Base-by-base conservation (phyloP, 35 echinoderm and acorn worm species). In the Heliocidaris tuberculata region DNA sequence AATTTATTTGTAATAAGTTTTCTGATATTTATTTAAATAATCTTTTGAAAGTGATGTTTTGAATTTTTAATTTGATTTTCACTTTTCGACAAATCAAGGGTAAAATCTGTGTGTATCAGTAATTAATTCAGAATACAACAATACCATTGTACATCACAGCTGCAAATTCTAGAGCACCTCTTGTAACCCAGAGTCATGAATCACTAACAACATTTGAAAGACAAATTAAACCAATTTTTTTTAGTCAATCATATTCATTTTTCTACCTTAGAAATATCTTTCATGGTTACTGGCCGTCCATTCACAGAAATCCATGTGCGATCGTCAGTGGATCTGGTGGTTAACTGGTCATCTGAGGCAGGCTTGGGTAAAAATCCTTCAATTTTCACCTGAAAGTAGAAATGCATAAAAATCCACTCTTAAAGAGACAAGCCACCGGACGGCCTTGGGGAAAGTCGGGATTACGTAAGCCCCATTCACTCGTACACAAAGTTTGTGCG, bases 261-360 rank as follows among this genome's bases (percentile, higher is more conserved):
- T 59, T 19, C 19, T 49, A 99, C 98, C 98, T 97, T 97, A 90
- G 96, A 95, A 91, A 96, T 94, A 90, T 99, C 96, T 92, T 97
- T 99, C 71, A 97, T 92, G 48, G 27, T 89, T 31, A 99, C 97
- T 60, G 98, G 98, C 49, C 98, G 93, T 88, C 85, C 92, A 92
- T 99, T 99, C 54, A 99, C 88, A 48, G 92, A 94, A 21, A 97
- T 95, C 96, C 96, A 99, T 71, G 95, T 95, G 10, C 96, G 96
- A 85, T 99, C 98, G 85, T 88, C 50, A 17, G 90, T 78, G 29
- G 50, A 31, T 95, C 98, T 95, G 31, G 95, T 93, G 8, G 94
- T 95, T 42, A 97, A 61, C 48, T 97, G 96, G 48, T 59, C 56
- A 91, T 99, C 95, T 88, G 94, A 95, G 19, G 49, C 88, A 49